Evolutionary conservation across 2,888 invertebrate species (phyloP).

Genomic region (Eugnorisma glareosa): DNA sequence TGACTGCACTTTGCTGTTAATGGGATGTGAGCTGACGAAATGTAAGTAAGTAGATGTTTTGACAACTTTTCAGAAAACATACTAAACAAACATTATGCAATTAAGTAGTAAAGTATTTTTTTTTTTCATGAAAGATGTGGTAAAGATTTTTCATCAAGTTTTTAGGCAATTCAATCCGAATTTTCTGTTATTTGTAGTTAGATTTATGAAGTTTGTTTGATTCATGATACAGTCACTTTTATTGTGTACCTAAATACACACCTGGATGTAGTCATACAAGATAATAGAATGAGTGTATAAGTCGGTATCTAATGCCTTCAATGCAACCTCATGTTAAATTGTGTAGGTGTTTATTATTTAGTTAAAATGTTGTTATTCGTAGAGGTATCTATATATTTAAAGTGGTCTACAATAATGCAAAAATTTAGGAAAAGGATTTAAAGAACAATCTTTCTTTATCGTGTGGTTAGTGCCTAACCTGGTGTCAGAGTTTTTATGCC

Average conservation of each 20-base stretch:
- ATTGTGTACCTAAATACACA: not conserved
- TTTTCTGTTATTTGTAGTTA: not conserved
- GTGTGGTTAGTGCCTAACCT: no score
- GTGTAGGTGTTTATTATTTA: not conserved
- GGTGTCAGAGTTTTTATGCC: no score
- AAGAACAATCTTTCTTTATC: no score
- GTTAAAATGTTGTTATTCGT: not conserved
- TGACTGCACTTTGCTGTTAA: no score
- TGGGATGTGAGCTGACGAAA: not conserved
- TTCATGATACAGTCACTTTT: not conserved
- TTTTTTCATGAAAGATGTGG: not conserved
- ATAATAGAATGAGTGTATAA: not conserved
- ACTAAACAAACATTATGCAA: not conserved
- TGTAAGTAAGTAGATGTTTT: not conserved
- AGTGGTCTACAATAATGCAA: not conserved
- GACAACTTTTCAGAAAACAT: not conserved
- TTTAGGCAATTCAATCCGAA: not conserved
- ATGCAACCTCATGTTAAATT: constrained; percentile 1
- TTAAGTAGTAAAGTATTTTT: no score
- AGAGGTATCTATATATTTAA: no score
- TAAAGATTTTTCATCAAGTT: not conserved
- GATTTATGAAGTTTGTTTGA: not conserved
- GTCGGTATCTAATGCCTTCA: not conserved
- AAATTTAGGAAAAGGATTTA: not conserved
- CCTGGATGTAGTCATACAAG: not conserved